Percentiles rank a stretch among this genome's conserved stretches.
Conservation (phyloP, 1,140 invertebrate genomes). For the Scylla paramamosain region DNA sequence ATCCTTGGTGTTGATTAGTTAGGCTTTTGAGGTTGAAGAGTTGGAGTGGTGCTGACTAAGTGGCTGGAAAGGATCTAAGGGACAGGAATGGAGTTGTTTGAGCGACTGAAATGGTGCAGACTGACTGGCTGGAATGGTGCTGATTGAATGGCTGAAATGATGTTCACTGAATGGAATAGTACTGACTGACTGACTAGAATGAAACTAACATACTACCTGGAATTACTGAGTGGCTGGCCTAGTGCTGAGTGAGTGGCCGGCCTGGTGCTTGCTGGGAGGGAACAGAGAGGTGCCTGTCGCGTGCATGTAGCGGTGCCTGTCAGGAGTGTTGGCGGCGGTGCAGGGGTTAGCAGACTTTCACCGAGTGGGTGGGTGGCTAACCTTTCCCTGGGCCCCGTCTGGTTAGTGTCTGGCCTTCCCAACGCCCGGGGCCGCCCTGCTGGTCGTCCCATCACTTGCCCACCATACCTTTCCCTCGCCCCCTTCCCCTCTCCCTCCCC, state of each 20-base stretch:
- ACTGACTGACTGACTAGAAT: too few species aligned
- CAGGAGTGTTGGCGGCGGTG: neutral
- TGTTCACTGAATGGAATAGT: too few species aligned
- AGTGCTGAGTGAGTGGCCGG: neutral
- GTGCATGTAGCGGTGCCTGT: neutral
- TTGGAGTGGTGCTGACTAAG: too few species aligned
- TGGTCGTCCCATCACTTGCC: neutral
- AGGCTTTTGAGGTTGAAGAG: too few species aligned
- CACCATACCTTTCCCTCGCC: slow-evolving; percentile 35
- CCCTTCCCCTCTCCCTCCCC: neutral
- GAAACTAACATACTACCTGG: neutral
- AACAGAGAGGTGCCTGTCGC: neutral
- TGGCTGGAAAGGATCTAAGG: too few species aligned
- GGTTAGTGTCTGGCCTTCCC: slow-evolving; percentile 71
- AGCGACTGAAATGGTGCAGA: too few species aligned
- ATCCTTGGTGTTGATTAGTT: too few species aligned
- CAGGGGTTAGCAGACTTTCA: slow-evolving; percentile 54
- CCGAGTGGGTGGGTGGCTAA: slow-evolving; percentile 51
- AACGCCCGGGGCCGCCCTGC: slow-evolving; percentile 48
- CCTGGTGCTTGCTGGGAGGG: neutral
- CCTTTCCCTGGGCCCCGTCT: slow-evolving; percentile 60
- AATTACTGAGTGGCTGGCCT: neutral
- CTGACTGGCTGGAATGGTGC: too few species aligned
- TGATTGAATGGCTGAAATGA: too few species aligned
- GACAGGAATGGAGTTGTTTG: too few species aligned